Evolutionary conservation across 92 coral and sea anemone genomes (phyloP), one percentile per base, ranked within the genome.

Genomic region (Galaxea fascicularis): DNA sequence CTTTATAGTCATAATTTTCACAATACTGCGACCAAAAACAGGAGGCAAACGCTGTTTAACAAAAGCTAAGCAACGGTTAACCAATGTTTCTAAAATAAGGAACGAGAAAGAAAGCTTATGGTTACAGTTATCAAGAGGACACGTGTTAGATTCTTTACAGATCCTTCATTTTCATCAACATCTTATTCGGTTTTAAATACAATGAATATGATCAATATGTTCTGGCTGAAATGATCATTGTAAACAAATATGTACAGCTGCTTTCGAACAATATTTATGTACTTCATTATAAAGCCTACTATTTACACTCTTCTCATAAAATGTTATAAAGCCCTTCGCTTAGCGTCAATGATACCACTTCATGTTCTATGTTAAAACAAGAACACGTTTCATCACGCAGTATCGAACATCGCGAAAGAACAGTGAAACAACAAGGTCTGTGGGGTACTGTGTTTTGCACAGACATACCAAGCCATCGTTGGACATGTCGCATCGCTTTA

Each of bases 201-300:
- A 39, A 79, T 18, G n/a, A n/a, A 9, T 14, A 10, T 14, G 28
- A 29, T 79, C 75, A 65, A 64, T 51, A 65, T 30, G 53, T 65
- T 49, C 84, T 78, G 18, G 56, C 16, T 77, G 4, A 63, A 73
- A 64, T 26, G 46, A 78, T 35, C 27, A 78, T 27, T 64, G 20
- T 47, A 28, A 20, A 79, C 84, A 49, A 79, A 66, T 79, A 29
- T 66, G 44, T 67, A 79, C 75, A 66, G 49, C 76, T 65, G 16
- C 71, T 64, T 35, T 57, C 28, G 65, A 16, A n/a, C 67, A 13
- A 21, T 71, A 26, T 47, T 14, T 73, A 67, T 39, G 39, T 46
- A 3, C 49, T 35, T 57, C 27, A 35, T 56, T 18, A 26, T 35
- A 14, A 26, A 26, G 17, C 54, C 35, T 44, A 60, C 16, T 59